phyloP scores from a whole-genome alignment of 2,797 vertebrate species.

The Capromys pilorides region DNA sequence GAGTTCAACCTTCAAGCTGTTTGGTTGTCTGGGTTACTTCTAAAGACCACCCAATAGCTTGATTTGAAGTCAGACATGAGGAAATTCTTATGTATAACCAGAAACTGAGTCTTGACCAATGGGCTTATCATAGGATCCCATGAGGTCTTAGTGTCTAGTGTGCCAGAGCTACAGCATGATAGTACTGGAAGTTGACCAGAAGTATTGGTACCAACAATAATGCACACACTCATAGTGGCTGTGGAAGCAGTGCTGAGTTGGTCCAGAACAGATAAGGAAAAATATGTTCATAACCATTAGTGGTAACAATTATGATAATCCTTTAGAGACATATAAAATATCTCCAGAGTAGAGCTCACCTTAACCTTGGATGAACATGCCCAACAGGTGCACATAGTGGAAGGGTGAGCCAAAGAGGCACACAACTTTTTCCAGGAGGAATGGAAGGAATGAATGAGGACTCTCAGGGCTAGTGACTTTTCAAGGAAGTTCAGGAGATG shows the following conservation, averaged over 20 bases:
- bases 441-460: conserved; percentile 74
- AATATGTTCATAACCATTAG: conserved; percentile 74
- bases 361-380: conserved; percentile 20
- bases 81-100: conserved; percentile 30
- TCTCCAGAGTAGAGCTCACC: conserved; percentile 59
- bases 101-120: conserved; percentile 37
- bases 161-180: conserved; percentile 71
- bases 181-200: conserved; percentile 77
- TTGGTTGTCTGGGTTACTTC: neutral
- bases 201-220: conserved; percentile 77
- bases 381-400: conserved; percentile 74
- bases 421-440: conserved; percentile 75
- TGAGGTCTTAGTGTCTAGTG: conserved; percentile 70
- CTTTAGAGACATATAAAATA: conserved; percentile 78
- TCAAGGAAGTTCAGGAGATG: conserved; percentile 75
- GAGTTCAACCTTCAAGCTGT: conserved; percentile 38
- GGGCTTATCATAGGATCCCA: neutral
- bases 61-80: conserved; percentile 42
- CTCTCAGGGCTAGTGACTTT: conserved; percentile 67
- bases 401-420: conserved; percentile 75
- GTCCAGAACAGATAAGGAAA: conserved; percentile 54
- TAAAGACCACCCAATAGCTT: neutral
- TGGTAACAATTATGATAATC: conserved; percentile 78
- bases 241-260: conserved; percentile 67
- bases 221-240: conserved; percentile 63